Evolutionary conservation across 37 sponge, comb jelly and placozoan genomes (phyloP).

Genomic region (Halichondria panicea): DNA sequence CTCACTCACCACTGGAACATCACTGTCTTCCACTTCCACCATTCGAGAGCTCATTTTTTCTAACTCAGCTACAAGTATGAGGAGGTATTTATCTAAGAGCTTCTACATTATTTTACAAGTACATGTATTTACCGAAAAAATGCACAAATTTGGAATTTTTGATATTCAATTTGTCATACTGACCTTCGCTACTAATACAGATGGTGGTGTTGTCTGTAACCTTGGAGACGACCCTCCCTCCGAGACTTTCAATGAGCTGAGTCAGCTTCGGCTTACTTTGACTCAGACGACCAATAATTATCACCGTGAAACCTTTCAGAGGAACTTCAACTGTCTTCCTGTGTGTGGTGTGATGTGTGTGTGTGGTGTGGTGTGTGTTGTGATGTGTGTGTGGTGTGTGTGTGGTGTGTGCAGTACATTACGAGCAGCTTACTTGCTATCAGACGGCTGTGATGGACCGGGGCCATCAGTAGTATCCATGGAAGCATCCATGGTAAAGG

Average conservation of each 20-base stretch:
- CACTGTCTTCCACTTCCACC: constrained; percentile 53
- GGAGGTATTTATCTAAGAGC: not conserved
- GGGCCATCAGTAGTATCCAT: constrained; percentile 27
- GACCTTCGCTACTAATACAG: constrained; percentile 70
- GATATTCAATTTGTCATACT: not conserved
- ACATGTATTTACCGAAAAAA: not conserved
- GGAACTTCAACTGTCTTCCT: constrained; percentile 20
- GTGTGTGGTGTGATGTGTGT: too few relatives aligned
- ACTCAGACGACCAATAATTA: constrained; percentile 68
- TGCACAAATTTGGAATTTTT: not conserved
- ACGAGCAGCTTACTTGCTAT: not conserved
- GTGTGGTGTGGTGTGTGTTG: too few relatives aligned
- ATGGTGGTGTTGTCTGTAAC: constrained; percentile 47
- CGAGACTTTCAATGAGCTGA: constrained; percentile 43
- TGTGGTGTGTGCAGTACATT: not conserved
- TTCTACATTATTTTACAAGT: not conserved
- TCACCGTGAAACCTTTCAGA: constrained; percentile 68
- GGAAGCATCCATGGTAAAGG: not conserved
- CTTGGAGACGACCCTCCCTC: constrained; percentile 59
- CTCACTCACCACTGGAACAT: constrained; percentile 76
- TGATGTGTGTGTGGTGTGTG: too few relatives aligned
- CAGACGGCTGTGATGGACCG: constrained; percentile 3
- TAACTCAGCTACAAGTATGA: constrained; percentile 57
- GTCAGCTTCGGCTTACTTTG: constrained; percentile 50
- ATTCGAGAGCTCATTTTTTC: constrained; percentile 74